These are phyloP conservation scores for Plutomurus gul DNA, from an alignment of 1,140 invertebrate genomes.

Conservation along the genomic window DNA sequence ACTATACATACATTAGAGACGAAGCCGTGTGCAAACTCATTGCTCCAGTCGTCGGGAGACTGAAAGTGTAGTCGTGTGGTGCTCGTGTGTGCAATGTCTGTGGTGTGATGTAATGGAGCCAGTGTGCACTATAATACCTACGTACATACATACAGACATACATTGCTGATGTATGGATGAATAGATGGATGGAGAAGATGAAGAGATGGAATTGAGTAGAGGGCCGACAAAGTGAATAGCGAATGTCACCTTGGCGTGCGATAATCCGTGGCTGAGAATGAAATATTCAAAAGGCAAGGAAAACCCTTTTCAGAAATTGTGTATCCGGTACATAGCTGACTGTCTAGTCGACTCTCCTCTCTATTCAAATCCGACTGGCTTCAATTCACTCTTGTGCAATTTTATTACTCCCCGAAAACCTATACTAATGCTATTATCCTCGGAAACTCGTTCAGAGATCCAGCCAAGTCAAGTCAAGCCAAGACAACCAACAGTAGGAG, in stretches of 20 bases:
- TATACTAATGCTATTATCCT: conserved; percentile 45
- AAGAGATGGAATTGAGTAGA: conserved; percentile 30
- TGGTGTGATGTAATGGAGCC: background rate
- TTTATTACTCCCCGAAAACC: conserved; percentile 45
- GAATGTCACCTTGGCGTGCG: conserved; percentile 42
- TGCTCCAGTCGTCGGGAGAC: background rate
- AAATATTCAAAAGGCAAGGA: conserved; percentile 41
- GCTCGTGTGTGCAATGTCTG: too few species aligned
- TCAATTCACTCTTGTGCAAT: conserved; percentile 42
- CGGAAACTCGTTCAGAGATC: conserved; percentile 37
- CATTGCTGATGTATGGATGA: background rate
- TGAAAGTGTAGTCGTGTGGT: too few species aligned
- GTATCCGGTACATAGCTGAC: background rate
- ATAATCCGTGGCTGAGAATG: conserved; percentile 38
- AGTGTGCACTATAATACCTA: background rate
- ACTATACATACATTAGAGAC: background rate
- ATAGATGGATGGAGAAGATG: conserved; percentile 24
- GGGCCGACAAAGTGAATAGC: conserved; percentile 32
- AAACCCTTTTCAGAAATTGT: conserved; percentile 35
- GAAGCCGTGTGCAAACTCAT: too few species aligned
- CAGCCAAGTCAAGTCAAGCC: background rate
- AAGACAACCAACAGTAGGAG: background rate
- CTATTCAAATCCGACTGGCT: conserved; percentile 35
- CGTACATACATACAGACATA: background rate
- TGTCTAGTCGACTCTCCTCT: background rate